Conservation (phyloP, 2,113 vertebrate genomes). For the Lagopus muta region DNA sequence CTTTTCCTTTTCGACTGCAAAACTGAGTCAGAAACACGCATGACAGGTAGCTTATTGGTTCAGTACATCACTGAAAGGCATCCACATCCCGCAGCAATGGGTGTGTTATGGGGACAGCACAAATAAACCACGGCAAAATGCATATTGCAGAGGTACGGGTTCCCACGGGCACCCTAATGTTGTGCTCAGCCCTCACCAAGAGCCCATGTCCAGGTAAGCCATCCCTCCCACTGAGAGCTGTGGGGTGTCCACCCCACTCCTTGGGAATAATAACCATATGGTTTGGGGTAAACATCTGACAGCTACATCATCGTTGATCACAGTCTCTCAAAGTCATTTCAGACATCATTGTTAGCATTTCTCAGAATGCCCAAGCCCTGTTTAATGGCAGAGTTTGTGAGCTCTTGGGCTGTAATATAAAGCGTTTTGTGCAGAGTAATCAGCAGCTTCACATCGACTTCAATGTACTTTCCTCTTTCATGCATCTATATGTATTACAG, state of each 20-base stretch:
- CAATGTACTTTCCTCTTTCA: conserved; percentile 18
- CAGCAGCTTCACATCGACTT: background rate
- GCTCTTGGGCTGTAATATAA: background rate
- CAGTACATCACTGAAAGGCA: background rate
- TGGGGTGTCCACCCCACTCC: rapidly evolving
- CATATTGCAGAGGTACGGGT: background rate
- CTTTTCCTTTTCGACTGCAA: background rate
- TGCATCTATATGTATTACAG: background rate
- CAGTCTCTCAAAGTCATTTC: background rate
- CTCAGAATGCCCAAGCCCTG: background rate
- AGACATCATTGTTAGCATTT: background rate
- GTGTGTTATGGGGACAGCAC: background rate
- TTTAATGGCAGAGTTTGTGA: background rate
- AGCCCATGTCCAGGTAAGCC: rapidly evolving
- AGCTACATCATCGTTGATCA: background rate
- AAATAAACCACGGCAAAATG: background rate
- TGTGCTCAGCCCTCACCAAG: rapidly evolving
- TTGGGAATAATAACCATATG: background rate
- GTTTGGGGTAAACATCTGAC: background rate
- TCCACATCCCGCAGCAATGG: background rate
- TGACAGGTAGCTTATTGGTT: background rate
- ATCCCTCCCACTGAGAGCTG: rapidly evolving
- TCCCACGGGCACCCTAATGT: background rate
- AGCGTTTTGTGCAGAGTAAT: background rate
- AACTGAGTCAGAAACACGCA: background rate